Evolutionary conservation across 2,797 vertebrate genomes (phyloP), one percentile per base, ranked within the genome.

Genomic region (Danio tinwini): DNA sequence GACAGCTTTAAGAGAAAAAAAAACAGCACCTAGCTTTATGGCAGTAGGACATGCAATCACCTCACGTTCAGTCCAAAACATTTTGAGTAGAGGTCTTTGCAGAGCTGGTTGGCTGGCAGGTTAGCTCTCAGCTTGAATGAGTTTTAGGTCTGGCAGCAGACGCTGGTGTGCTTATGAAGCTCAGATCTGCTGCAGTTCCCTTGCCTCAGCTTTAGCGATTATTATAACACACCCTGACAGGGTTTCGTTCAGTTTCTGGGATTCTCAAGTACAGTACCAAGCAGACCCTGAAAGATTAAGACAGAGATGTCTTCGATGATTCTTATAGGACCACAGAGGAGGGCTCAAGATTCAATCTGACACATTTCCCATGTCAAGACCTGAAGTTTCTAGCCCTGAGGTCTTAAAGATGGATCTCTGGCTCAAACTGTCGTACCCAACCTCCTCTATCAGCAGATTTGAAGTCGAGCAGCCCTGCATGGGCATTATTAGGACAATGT

Each of bases 401-500:
- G 56, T 70, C 69, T 50, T 19, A 53, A 45, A 58, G 64, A 74
- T 21, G 64, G 50, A 65, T 81, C 61, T 73, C 47, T 61, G 50
- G 52, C 44, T 64, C 47, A 50, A 61, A 53, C 42, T 9, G 2
- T 39, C 40, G 14, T 50, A 67, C 14, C 63, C 16, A 39, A 69
- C 58, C 64, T 37, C 47, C 21, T 63, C 71, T 50, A 47, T 79
- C 81, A 78, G 81, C 81, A 79, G 42, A 68, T 78, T 77, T 67
- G 52, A 78, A 49, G 45, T 70, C 14, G 50, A 65, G 68, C 37
- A 74, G 49, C 37, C 55, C 45, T 52, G 69, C 53, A 58, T 74
- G 40, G 65, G 52, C 65, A 79, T 82, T 81, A 91, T 90, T 88
- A 88, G 82, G 88, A 86, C 88, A 90, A 87, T 86, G 87, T 89